Base-by-base conservation (phyloP, 2,113 vertebrate genomes). In the Aythya baeri region DNA sequence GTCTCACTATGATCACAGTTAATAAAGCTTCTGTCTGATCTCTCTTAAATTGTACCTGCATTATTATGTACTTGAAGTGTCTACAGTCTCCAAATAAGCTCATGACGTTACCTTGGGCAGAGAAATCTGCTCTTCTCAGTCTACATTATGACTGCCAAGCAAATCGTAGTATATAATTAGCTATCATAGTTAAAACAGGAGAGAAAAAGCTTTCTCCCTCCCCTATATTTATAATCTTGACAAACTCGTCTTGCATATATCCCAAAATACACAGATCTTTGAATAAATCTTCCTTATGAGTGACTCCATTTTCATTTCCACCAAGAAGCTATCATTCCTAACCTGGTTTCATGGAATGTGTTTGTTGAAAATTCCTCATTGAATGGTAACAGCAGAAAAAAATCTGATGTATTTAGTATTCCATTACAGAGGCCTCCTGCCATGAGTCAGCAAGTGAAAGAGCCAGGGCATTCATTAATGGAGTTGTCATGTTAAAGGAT, bases 401-500 rank as follows among this genome's bases (percentile, higher is more conserved):
- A 20, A 83, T 49, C 38, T 49, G 32, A 87, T 44, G 44, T 13
- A 54, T 59, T 74, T 87, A 74, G 21, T 83, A 66, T 83, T 76
- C 89, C 71, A 66, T 67, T 76, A 65, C 21, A 79, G 50, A 91
- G n/a, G n/a, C 12, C 26, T 89, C 82, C 71, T 74, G 67, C 67
- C 89, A 89, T 88, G 67, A 95, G 71, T 93, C 91, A 89, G 89
- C 79, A 95, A 96, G 78, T 62, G 78, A 89, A 85, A 79, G 74
- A 84, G 49, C 57, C 2, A 18, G 22, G 78, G 13, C 71, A 91
- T 82, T 94, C 89, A 93, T 95, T 96, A 96, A 95, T 92, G 89
- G 84, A 95, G 78, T 92, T 95, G 84, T 96, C 84, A 74, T 79
- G 58, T 72, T 94, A 97, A 95, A 94, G 71, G 78, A 95, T 85